These are phyloP conservation scores for Ophion ventricosus DNA, from an alignment of 2,888 invertebrate species.

Conservation along the genomic window DNA sequence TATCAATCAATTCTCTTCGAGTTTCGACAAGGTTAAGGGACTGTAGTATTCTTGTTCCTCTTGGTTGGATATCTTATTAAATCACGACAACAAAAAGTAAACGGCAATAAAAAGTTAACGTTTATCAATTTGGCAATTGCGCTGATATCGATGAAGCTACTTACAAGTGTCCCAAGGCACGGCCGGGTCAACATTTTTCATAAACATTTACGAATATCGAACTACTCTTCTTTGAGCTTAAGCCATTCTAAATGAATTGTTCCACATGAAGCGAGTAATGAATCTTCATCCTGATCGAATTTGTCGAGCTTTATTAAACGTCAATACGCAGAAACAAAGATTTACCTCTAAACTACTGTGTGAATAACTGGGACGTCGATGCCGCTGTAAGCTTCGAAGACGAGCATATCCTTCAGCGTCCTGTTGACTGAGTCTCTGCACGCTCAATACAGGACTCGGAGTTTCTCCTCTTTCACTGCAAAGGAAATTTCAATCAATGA, in stretches of 20 bases:
- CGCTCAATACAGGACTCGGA: slow-evolving; percentile 95
- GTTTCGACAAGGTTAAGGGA: no score
- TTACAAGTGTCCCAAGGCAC: no score
- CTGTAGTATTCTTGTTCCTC: no score
- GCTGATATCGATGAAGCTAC: no score
- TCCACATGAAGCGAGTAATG: not conserved
- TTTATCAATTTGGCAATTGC: no score
- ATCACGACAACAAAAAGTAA: no score
- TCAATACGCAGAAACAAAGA: not conserved
- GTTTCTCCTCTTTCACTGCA: slow-evolving; percentile 90
- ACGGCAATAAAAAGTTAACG: no score
- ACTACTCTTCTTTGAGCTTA: not conserved
- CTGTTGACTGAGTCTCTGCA: slow-evolving; percentile 90
- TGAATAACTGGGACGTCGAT: slow-evolving; percentile 88
- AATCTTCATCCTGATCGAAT: not conserved
- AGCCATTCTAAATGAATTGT: not conserved
- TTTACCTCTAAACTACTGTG: slow-evolving; percentile 84
- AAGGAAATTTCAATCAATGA: slow-evolving; percentile 58
- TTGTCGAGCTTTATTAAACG: not conserved
- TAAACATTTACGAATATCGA: not conserved
- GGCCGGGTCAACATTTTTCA: no score
- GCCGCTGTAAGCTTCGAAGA: slow-evolving; percentile 87
- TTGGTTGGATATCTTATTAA: no score
- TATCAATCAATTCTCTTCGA: no score
- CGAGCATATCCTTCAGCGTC: slow-evolving; percentile 92